Percentiles rank a stretch among this genome's conserved stretches.
Evolutionary conservation across 2,888 invertebrate genomes (phyloP).

Genomic region (Tigriopus californicus): DNA sequence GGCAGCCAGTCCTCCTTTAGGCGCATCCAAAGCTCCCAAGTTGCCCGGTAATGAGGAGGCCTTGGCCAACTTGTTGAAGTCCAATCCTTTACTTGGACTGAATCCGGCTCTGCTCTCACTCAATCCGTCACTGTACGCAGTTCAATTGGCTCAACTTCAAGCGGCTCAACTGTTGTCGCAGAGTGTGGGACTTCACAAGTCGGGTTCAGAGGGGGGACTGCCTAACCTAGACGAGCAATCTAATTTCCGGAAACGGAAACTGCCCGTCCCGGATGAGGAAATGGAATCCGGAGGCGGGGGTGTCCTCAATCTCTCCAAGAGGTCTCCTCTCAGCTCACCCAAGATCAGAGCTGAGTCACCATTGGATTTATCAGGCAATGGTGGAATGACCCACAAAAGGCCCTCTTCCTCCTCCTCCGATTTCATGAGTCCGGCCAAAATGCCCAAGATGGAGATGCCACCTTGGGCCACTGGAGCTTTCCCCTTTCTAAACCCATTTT

Average conservation of each 20-base stretch:
- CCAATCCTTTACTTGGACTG: background rate
- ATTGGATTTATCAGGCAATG: slow-evolving; percentile 3
- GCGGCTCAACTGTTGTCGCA: slow-evolving; percentile 8
- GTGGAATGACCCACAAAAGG: too few species aligned
- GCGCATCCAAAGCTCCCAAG: too few species aligned
- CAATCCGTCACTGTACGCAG: slow-evolving; percentile 13
- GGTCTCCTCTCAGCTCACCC: background rate
- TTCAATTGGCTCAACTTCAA: slow-evolving; percentile 14
- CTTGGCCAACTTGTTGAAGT: background rate
- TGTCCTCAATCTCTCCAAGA: background rate
- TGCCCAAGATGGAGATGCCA: slow-evolving; percentile 20
- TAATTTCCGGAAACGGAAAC: background rate
- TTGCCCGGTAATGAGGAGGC: too few species aligned
- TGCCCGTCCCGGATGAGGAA: background rate
- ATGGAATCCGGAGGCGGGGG: background rate
- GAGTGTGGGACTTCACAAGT: background rate
- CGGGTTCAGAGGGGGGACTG: background rate
- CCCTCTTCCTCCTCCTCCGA: background rate
- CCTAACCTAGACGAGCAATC: background rate
- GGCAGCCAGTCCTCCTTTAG: too few species aligned
- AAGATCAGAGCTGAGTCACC: background rate
- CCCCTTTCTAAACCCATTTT: slow-evolving; percentile 29
- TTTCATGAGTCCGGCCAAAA: background rate
- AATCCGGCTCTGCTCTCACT: slow-evolving; percentile 12
- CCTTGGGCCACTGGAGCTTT: slow-evolving; percentile 32